Percentiles rank a stretch among this genome's conserved stretches.
These are phyloP conservation scores for Coreoperca whiteheadi DNA, from an alignment of 2,113 vertebrate genomes.

Conservation along the genomic window DNA sequence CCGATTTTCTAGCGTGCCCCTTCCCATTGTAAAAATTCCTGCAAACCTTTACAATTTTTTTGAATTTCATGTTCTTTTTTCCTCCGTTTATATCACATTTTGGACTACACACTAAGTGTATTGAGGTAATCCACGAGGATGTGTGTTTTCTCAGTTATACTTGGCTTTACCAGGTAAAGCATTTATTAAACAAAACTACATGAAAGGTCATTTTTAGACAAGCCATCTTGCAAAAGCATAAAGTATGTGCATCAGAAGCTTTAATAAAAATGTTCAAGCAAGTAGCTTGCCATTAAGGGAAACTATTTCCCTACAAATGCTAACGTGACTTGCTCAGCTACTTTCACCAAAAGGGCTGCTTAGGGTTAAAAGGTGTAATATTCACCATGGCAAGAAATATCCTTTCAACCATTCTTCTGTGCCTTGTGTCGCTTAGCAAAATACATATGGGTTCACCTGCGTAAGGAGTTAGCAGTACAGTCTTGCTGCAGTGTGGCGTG, in stretches of 20 bases:
- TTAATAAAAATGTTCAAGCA: not conserved
- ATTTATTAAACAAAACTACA: not conserved
- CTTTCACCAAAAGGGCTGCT: not conserved
- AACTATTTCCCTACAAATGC: not conserved
- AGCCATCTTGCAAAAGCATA: no score
- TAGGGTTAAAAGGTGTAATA: not conserved
- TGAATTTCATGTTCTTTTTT: not conserved
- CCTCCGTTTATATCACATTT: not conserved
- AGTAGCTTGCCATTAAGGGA: no score
- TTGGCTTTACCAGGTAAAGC: not conserved
- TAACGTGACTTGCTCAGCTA: not conserved
- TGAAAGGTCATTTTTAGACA: not conserved
- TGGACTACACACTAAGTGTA: not conserved
- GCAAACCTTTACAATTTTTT: not conserved
- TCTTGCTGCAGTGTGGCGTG: not conserved
- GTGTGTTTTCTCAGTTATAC: not conserved
- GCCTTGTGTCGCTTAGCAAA: not conserved
- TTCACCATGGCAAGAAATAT: not conserved
- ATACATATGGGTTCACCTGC: not conserved
- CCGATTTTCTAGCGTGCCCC: not conserved
- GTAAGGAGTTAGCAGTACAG: not conserved
- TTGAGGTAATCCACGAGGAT: not conserved
- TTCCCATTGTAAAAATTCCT: not conserved
- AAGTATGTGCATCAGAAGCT: not conserved
- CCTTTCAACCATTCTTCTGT: not conserved